Base-by-base conservation (phyloP, 2,888 invertebrate species). In the Steinernema scapterisci region DNA sequence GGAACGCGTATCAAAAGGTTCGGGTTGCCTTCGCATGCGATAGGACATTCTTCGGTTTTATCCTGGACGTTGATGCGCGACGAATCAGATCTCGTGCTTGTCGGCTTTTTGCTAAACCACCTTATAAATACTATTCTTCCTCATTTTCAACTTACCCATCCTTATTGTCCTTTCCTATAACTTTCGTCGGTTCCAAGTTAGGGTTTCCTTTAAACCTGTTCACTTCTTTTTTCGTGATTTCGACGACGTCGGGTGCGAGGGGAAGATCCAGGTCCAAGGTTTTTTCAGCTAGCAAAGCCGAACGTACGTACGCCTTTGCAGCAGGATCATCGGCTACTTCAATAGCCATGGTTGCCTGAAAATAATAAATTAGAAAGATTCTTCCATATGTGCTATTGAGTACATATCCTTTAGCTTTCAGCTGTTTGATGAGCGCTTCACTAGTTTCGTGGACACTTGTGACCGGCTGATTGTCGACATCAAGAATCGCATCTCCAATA, bases 11-110 rank as follows among this genome's bases (percentile, higher is more conserved):
- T 56, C 5, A 75, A 45, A 9, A 75, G 63, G 9, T 72, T 43
- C 13, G 75, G 75, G 43, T 75, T 75, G 25, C 52, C 73, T 25
- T 75, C 75, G 54, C 75, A 75, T 9, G 75, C 75, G 73, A 75
- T 73, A 11, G 73, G 73, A 19, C 43, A 43, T n/a, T 75, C 75
- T 25, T 75, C 73, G 16, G 75, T 46, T 19, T 75, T 45, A 25
- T 74, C 73, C 70, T 45, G 38, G 23, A 63, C 63, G 16, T 31
- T 63, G 63, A 63, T 31, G 13, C 31, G 63, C 13, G 63, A 63
- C 23, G 63, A 31, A 19, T 63, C 63, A 16, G 63, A 6, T 31
- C 31, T 27, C 5, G 21, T 31, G 16, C 25, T 27, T 27, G 63
- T 11, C 16, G 63, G 31, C 6, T 63, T 31, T 38, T 38, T 38